phyloP scores from a whole-genome alignment of 2,888 invertebrate genomes.

The Drosophila hamatofila region DNA sequence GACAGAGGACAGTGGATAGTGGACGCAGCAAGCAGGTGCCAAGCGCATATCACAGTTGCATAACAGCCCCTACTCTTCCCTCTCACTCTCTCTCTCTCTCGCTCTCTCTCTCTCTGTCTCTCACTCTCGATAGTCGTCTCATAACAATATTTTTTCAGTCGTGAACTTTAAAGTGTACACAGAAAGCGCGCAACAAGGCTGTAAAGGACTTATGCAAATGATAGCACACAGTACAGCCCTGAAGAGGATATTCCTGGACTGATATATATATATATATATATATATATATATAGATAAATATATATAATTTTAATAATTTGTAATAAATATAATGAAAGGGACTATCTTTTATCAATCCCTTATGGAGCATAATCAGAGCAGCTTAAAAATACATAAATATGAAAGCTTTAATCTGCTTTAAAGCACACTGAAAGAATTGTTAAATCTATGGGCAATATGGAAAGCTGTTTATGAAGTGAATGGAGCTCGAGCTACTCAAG shows the following conservation, averaged over 20 bases:
- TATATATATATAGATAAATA: not conserved
- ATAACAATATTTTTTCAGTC: slow-evolving; percentile 11
- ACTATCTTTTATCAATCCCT: no score
- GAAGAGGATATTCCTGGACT: not conserved
- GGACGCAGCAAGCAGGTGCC: slow-evolving; percentile 17
- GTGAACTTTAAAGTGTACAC: not conserved
- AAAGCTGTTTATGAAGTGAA: no score
- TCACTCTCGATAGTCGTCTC: not conserved
- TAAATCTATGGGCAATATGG: no score
- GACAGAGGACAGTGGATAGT: slow-evolving; percentile 10
- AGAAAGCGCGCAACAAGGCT: slow-evolving; percentile 7
- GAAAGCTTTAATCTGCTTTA: no score
- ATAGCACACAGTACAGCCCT: no score
- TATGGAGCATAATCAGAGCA: no score
- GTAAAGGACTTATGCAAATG: slow-evolving; percentile 20
- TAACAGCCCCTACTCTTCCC: not conserved
- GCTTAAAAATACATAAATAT: no score
- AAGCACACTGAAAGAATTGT: no score
- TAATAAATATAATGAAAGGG: no score
- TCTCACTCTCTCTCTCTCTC: not conserved
- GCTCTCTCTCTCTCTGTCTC: not conserved
- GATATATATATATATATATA: not conserved
- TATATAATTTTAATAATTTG: no score
- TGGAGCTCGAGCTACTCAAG: no score
- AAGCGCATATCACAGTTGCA: slow-evolving; percentile 34